A percentile compares a stretch with the other conserved stretches of the same genome.
phyloP scores from a whole-genome alignment of 37 sponge, comb jelly and placozoan genomes.

The Mnemiopsis leidyi region DNA sequence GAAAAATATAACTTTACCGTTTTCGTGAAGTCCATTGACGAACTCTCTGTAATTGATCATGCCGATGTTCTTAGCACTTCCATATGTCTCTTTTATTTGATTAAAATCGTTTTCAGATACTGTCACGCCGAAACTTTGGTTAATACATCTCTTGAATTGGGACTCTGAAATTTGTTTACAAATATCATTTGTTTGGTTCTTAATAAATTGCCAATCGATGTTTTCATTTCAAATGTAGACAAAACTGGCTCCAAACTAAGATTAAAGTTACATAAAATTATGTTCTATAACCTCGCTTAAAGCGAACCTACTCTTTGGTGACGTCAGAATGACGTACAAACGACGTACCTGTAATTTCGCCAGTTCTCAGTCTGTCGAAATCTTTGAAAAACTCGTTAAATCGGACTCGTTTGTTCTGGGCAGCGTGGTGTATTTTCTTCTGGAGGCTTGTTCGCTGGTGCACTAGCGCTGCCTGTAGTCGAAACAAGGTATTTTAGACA shows the following conservation, averaged over 20 bases:
- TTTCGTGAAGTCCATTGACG: background rate
- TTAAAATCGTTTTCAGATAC: slow-evolving; percentile 73
- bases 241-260: too few relatives aligned
- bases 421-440: slow-evolving; percentile 33
- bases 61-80: slow-evolving; percentile 1
- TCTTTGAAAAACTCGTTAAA: slow-evolving; percentile 65
- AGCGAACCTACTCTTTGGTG: too few relatives aligned
- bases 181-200: too few relatives aligned
- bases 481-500: too few relatives aligned
- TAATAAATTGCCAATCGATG: too few relatives aligned
- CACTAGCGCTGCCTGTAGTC: slow-evolving; percentile 28
- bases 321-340: background rate
- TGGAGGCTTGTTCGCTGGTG: background rate
- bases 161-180: slow-evolving; percentile 76
- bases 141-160: slow-evolving; percentile 84
- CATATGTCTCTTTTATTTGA: slow-evolving; percentile 70
- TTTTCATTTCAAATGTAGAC: too few relatives aligned
- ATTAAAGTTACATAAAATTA: too few relatives aligned
- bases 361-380: slow-evolving; percentile 53
- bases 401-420: slow-evolving; percentile 44
- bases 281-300: too few relatives aligned
- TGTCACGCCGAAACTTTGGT: slow-evolving; percentile 75
- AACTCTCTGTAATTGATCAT: slow-evolving; percentile 54
- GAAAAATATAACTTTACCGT: background rate
- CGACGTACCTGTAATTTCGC: slow-evolving; percentile 46